These are phyloP conservation scores for Syngnathus acus DNA, from an alignment of 2,797 vertebrate genomes.

Conservation along the genomic window DNA sequence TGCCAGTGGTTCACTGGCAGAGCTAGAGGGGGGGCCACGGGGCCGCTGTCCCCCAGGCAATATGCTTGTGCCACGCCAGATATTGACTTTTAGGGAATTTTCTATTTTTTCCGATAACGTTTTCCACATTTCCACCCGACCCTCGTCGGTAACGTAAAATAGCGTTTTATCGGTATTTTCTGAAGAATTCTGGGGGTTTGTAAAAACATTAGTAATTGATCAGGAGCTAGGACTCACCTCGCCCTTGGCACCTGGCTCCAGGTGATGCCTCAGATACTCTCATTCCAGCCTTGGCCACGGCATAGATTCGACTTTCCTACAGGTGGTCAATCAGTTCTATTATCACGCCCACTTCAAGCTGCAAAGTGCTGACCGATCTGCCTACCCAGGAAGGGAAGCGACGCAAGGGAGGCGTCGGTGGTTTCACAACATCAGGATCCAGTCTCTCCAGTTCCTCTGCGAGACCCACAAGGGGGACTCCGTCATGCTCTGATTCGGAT, in stretches of 20 bases:
- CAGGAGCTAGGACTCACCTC: conserved; percentile 62
- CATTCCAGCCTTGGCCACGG: conserved; percentile 88
- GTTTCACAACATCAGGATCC: conserved; percentile 71
- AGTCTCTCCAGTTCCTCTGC: conserved; percentile 59
- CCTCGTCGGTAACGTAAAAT: too few relatives aligned
- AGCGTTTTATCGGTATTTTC: too few relatives aligned
- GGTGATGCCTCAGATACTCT: conserved; percentile 76
- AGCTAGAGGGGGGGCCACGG: too few relatives aligned
- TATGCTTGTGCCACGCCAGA: too few relatives aligned
- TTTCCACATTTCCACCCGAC: too few relatives aligned
- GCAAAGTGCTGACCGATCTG: background rate
- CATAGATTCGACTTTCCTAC: conserved; percentile 92
- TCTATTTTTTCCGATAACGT: too few relatives aligned
- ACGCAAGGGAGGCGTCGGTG: conserved; percentile 88
- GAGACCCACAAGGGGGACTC: conserved; percentile 43
- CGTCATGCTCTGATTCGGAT: conserved; percentile 36
- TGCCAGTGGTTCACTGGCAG: too few relatives aligned
- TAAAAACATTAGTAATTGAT: background rate
- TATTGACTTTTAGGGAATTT: too few relatives aligned
- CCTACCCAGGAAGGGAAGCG: conserved; percentile 93
- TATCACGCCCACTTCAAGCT: background rate
- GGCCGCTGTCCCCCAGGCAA: too few relatives aligned
- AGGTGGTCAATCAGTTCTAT: conserved; percentile 19
- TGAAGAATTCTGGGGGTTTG: too few relatives aligned
- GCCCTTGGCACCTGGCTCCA: conserved; percentile 59